Percentiles rank a stretch among this genome's conserved stretches.
Conservation (phyloP, 1,140 invertebrate species). For the Cyphomyrmex costatus region DNA sequence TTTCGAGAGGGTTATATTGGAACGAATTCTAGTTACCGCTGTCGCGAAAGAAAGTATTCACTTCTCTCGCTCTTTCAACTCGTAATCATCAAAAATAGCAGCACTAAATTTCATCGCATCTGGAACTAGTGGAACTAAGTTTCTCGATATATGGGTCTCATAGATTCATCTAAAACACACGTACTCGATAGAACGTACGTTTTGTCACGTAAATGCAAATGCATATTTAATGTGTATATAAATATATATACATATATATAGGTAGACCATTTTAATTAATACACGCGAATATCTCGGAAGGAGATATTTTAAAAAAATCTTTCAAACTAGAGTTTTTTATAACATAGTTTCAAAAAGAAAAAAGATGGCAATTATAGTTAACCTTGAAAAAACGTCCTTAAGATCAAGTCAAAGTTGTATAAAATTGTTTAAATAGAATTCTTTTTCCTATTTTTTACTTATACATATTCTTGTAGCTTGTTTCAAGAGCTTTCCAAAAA, state of each 20-base stretch:
- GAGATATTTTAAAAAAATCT: too few relatives aligned
- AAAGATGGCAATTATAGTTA: background rate
- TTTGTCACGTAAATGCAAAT: background rate
- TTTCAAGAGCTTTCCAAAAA: too few relatives aligned
- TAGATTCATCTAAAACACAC: background rate
- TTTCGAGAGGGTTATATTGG: background rate
- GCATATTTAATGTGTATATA: background rate
- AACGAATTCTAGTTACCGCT: background rate
- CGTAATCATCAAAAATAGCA: conserved; percentile 44
- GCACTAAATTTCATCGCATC: background rate
- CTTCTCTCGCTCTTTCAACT: conserved; percentile 26
- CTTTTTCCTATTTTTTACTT: too few relatives aligned
- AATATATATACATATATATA: background rate
- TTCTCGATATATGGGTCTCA: background rate
- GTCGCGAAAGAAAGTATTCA: conserved; percentile 18
- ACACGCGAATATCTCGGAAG: too few relatives aligned
- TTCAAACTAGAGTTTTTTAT: too few relatives aligned
- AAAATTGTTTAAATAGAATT: too few relatives aligned
- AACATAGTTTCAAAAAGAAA: too few relatives aligned
- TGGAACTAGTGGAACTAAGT: background rate
- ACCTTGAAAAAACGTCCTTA: too few relatives aligned
- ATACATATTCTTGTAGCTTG: too few relatives aligned
- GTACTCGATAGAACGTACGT: background rate
- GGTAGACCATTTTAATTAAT: background rate
- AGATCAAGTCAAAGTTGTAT: too few relatives aligned